phyloP scores from a whole-genome alignment of 2,888 invertebrate genomes.

The Andrena bicolor region DNA sequence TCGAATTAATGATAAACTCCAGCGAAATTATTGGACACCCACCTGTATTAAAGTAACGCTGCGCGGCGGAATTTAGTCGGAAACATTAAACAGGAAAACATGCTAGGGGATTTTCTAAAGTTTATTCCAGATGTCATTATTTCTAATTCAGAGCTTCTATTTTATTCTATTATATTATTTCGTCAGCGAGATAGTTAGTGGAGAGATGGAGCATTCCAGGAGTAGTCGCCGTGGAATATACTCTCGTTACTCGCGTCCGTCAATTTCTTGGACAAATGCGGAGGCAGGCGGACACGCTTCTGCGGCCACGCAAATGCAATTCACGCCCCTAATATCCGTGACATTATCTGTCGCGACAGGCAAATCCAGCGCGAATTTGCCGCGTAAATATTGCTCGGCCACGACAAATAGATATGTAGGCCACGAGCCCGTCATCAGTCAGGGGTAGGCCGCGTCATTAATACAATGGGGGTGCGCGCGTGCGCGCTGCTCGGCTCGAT shows the following conservation, averaged over 20 bases:
- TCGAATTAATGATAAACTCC: conserved; percentile 15
- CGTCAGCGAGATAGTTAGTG: no score
- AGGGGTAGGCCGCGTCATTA: conserved; percentile 63
- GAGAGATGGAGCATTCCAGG: not conserved
- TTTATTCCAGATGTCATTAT: no score
- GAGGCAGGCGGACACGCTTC: not conserved
- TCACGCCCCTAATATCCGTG: conserved; percentile 46
- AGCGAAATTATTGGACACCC: conserved; percentile 10
- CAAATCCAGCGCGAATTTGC: conserved; percentile 49
- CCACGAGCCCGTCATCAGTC: conserved; percentile 64
- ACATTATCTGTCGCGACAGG: conserved; percentile 34
- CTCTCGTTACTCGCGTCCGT: conserved; percentile 12
- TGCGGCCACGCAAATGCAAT: conserved; percentile 10
- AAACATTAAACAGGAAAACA: no score
- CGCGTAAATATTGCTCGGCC: conserved; percentile 70
- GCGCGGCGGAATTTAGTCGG: conserved; percentile 4
- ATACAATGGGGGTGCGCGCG: conserved; percentile 70
- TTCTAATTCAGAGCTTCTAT: no score
- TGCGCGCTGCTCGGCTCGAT: conserved; percentile 57
- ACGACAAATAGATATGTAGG: conserved; percentile 69
- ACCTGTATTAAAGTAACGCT: not conserved
- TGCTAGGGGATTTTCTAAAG: no score
- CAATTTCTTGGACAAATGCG: conserved; percentile 52
- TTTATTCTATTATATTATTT: no score
- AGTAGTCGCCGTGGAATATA: not conserved